These are phyloP conservation scores for Cataglyphis albicans DNA, from an alignment of 2,888 invertebrate genomes.

Conservation along the genomic window DNA sequence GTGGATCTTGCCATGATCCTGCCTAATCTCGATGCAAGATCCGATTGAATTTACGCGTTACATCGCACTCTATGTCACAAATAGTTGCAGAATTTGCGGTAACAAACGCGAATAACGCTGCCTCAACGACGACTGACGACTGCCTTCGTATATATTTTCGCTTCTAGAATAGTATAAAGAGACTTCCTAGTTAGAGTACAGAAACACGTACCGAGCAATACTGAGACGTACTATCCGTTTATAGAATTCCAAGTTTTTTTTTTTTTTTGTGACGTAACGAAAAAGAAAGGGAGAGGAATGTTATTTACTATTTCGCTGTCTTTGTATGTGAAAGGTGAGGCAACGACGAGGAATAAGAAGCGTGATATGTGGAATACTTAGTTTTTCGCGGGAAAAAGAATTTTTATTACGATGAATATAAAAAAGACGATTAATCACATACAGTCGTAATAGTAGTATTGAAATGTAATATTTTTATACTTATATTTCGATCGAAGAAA, in stretches of 20 bases:
- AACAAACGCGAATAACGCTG: background rate
- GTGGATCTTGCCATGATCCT: background rate
- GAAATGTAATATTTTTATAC: too few species aligned
- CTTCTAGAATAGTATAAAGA: background rate
- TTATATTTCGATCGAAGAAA: too few species aligned
- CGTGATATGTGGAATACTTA: too few species aligned
- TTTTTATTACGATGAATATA: too few species aligned
- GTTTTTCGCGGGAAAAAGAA: too few species aligned
- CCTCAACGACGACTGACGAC: background rate
- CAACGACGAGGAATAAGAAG: background rate
- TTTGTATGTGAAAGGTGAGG: background rate
- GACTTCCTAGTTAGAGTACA: background rate
- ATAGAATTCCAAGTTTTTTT: too few species aligned
- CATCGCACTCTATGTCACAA: background rate
- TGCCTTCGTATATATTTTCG: conserved; percentile 11
- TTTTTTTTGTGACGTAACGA: background rate
- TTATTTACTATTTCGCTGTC: background rate
- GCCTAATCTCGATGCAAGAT: background rate
- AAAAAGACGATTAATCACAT: too few species aligned
- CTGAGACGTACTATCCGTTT: background rate
- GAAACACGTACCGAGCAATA: too few species aligned
- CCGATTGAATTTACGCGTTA: background rate
- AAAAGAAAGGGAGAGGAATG: background rate
- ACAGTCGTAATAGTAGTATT: too few species aligned
- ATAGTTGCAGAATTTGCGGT: background rate